phyloP scores from a whole-genome alignment of 1,140 invertebrate species.

The Drosophila bocki region DNA sequence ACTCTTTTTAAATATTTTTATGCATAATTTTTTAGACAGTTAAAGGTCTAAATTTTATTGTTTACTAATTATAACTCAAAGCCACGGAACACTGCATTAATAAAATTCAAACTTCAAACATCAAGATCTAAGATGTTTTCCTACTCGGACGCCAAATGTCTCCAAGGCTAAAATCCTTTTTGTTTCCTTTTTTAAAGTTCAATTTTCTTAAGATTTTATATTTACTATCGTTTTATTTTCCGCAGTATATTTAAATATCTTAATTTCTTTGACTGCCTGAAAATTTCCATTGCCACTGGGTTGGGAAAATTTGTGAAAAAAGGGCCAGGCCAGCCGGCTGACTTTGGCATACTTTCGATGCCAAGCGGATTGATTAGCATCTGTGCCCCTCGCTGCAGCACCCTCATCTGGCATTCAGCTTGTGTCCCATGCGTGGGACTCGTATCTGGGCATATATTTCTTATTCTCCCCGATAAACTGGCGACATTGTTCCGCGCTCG shows the following conservation, averaged over 20 bases:
- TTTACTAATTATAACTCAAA: no score
- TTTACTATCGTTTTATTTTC: neutral
- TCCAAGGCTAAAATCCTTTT: neutral
- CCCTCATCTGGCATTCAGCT: conserved; percentile 54
- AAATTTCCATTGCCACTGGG: conserved; percentile 39
- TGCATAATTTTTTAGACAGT: no score
- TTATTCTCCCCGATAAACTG: conserved; percentile 63
- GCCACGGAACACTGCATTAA: neutral
- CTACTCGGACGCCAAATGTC: neutral
- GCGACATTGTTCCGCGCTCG: conserved; percentile 64
- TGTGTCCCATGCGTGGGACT: conserved; percentile 43
- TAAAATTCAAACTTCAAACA: neutral
- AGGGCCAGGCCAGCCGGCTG: conserved; percentile 54
- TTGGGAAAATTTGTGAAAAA: conserved; percentile 46
- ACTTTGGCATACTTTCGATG: conserved; percentile 78
- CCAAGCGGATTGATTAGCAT: conserved; percentile 61
- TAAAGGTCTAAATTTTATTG: no score
- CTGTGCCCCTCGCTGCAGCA: conserved; percentile 28
- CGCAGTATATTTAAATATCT: neutral
- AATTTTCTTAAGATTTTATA: no score
- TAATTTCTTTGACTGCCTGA: conserved; percentile 16
- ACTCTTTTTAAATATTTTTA: no score
- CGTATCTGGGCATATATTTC: conserved; percentile 39
- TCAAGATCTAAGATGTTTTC: neutral
- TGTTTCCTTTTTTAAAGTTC: fast-evolving